Base-by-base conservation (phyloP, 2,113 vertebrate species). In the Lates calcarifer region DNA sequence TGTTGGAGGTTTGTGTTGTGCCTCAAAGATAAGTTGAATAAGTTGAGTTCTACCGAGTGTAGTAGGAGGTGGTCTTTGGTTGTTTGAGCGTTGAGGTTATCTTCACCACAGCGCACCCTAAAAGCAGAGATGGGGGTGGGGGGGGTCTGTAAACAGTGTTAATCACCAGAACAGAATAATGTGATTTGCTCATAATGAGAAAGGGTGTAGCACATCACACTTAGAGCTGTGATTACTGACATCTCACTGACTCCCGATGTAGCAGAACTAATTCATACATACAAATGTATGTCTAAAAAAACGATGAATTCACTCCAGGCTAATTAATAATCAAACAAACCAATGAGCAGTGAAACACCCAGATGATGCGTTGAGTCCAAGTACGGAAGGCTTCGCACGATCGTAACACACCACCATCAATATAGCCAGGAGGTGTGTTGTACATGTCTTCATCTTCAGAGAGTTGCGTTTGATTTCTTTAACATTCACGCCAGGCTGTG, bases 251-350 rank as follows among this genome's bases (percentile, higher is more conserved):
- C 77, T 88, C 66, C 74, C 43, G 72, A 91, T 91, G 88, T 83
- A 86, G 92, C 91, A 89, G 86, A 92, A 93, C 91, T 93, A 91
- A 93, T 90, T 91, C 86, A 86, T 63, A 85, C 82, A 82, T 79
- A 88, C 87, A 89, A 90, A 91, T 88, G 78, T 87, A 89, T 74
- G 86, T 81, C 39, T 57, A 73, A 81, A 87, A 84, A 75, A 88
- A 79, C 26, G 4, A 63, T 47, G 74, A 84, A 83, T 85, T 89
- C 78, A 86, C 83, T 87, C 69, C 75, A 72, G 87, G 87, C 87
- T 90, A 90, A 93, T 92, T 91, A 91, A 88, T 90, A 87, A 89
- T 90, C 84, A 91, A 91, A 90, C 84, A 90, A 89, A 74, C 77
- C 87, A 91, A 75, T 83, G 81, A 92, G 84, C 89, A 91, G 87